These are phyloP conservation scores for Melanocharis versteri DNA, from an alignment of 2,113 vertebrate genomes.

Conservation along the genomic window DNA sequence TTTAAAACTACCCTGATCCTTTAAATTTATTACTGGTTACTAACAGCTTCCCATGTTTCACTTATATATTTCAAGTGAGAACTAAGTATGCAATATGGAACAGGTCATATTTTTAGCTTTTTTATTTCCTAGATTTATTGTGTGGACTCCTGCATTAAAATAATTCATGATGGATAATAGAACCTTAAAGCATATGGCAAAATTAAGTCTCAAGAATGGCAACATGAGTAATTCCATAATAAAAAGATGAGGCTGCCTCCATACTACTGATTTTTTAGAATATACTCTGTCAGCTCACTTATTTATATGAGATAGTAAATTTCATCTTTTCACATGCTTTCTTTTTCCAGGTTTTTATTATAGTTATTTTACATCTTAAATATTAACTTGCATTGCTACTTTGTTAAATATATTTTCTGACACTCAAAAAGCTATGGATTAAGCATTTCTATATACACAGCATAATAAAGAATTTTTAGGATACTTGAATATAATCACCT, in stretches of 20 bases:
- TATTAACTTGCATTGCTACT: background rate
- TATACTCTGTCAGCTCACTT: background rate
- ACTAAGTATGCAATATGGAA: background rate
- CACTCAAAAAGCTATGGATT: background rate
- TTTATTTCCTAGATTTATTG: background rate
- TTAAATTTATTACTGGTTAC: background rate
- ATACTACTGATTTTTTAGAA: background rate
- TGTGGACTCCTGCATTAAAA: background rate
- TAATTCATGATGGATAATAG: constrained; percentile 15
- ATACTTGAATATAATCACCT: background rate
- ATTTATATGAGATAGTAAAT: constrained; percentile 13
- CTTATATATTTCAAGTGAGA: background rate
- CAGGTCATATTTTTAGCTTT: background rate
- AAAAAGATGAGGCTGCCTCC: background rate
- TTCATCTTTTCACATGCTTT: background rate
- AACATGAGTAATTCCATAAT: constrained; percentile 11
- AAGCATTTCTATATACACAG: background rate
- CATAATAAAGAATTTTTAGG: background rate
- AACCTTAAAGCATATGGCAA: background rate
- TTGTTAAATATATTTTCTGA: background rate
- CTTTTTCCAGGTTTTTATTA: background rate
- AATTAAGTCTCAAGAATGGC: constrained; percentile 29
- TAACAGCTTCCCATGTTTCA: background rate
- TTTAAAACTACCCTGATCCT: background rate
- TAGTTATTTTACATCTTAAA: background rate